These are phyloP conservation scores for Irena cyanogastra DNA, from an alignment of 2,113 vertebrate genomes.

Conservation along the genomic window DNA sequence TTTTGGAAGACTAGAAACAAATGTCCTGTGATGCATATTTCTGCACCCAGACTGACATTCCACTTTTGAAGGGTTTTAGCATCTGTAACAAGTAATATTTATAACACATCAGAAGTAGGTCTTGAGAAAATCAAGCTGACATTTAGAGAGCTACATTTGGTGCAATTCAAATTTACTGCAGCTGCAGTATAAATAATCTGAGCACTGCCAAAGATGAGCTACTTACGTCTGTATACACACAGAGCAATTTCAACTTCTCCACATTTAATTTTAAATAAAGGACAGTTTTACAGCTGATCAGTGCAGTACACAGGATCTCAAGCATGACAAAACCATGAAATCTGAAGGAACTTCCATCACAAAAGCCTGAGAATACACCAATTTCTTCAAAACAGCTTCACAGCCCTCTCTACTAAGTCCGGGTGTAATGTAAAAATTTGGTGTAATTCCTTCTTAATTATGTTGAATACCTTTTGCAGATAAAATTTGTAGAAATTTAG, in stretches of 20 bases:
- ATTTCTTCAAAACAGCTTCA: not conserved
- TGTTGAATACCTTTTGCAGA: not conserved
- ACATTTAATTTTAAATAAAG: slow-evolving; percentile 41
- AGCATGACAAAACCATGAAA: slow-evolving; percentile 21
- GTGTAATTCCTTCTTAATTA: not conserved
- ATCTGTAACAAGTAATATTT: slow-evolving; percentile 34
- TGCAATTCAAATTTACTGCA: slow-evolving; percentile 41
- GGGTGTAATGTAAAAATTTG: not conserved
- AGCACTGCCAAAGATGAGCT: slow-evolving; percentile 24
- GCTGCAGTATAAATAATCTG: slow-evolving; percentile 42
- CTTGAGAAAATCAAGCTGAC: slow-evolving; percentile 49
- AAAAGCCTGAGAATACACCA: not conserved
- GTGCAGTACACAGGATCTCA: not conserved
- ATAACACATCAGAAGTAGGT: slow-evolving; percentile 29
- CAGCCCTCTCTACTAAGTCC: not conserved
- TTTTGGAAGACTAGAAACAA: not conserved
- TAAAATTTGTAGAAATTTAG: not conserved
- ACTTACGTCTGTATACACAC: slow-evolving; percentile 19
- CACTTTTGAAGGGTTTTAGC: slow-evolving; percentile 10
- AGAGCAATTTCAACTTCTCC: slow-evolving; percentile 31
- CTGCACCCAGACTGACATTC: not conserved
- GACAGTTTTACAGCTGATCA: not conserved
- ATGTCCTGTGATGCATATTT: not conserved
- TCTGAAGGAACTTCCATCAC: not conserved
- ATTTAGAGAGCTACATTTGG: slow-evolving; percentile 49